Conservation (phyloP, 2,113 vertebrate genomes). For the Hippoglossus stenolepis region DNA sequence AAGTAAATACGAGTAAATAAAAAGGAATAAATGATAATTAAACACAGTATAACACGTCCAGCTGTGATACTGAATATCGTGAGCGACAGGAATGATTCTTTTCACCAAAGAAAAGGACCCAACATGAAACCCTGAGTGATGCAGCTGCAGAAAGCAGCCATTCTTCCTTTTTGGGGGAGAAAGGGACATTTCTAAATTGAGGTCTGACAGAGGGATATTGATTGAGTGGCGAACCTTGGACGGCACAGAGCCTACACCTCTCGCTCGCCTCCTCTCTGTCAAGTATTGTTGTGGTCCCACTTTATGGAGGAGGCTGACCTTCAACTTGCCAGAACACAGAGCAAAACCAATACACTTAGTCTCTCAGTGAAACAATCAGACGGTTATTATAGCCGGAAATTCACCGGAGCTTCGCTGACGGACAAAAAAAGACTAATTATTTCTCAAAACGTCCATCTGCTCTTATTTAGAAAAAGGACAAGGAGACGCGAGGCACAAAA, state of each 20-base stretch:
- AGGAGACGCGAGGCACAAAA: neutral
- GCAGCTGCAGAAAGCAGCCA: constrained; percentile 13
- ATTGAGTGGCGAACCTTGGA: constrained; percentile 66
- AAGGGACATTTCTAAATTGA: constrained; percentile 47
- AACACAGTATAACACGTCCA: too few relatives aligned
- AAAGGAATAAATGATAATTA: too few relatives aligned
- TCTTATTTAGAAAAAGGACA: constrained; percentile 4
- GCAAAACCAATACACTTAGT: constrained; percentile 18
- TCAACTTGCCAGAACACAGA: constrained; percentile 43
- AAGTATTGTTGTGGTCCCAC: constrained; percentile 4
- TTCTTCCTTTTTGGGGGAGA: neutral
- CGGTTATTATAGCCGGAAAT: constrained; percentile 9
- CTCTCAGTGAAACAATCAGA: constrained; percentile 33
- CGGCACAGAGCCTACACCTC: constrained; percentile 33
- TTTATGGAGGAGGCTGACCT: constrained; percentile 40
- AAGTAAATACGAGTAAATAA: too few relatives aligned
- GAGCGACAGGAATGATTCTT: too few relatives aligned
- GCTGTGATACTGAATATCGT: too few relatives aligned
- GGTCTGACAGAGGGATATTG: constrained; percentile 64
- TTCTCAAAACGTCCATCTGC: constrained; percentile 2
- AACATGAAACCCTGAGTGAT: constrained; percentile 32
- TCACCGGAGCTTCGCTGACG: neutral
- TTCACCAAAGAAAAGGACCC: neutral
- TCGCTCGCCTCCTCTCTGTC: constrained; percentile 4
- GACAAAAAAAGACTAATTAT: neutral